Evolutionary conservation across 2,888 invertebrate genomes (phyloP), one percentile per base, ranked within the genome.

Genomic region (Empis stercorea): DNA sequence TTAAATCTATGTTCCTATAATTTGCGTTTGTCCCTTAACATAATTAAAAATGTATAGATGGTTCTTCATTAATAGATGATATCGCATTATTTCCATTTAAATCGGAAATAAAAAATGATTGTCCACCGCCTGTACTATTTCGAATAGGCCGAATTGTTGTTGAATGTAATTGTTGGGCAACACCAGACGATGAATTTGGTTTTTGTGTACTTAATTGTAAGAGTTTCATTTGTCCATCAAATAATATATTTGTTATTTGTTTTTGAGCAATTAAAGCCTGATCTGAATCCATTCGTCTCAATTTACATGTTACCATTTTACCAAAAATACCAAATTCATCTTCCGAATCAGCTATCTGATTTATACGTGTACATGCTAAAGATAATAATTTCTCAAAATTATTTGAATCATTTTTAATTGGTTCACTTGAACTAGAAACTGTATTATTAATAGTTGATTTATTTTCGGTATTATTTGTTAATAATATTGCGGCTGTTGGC

Each of bases 161-260:
- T 39, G 20, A 9, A 10, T 39, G 39, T n/a, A 39, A 39, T 40
- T 20, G 9, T 14, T 27, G 40, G 14, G 40, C 2, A 27, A 27
- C 9, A 23, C 14, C 2, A 13, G 20, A 20, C 10, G 20, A 23
- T 2, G 40, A n/a, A 9, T 10, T 10, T 7, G 2, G 14, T 27
- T 20, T 27, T 23, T 40, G 20, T 23, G n/a, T 14, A 14, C 56
- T 55, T 47, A 54, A 53, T 13, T 55, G 52, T n/a, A 66, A 55
- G 52, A 63, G 56, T 55, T 67, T 67, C 64, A 68, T 64, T 57
- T 68, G 67, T 3, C 67, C 67, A 52, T 68, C 67, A 53, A 65
- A 64, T 20, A 68, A 59, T 40, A 67, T 62, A 54, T 68, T 68
- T 10, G 61, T 61, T 41, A 68, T 68, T 13, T 68, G 59, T 48